Percentiles rank a stretch among this genome's conserved stretches.
Evolutionary conservation across 2,888 invertebrate genomes (phyloP).

Genomic region (Ephialtes manifestator): DNA sequence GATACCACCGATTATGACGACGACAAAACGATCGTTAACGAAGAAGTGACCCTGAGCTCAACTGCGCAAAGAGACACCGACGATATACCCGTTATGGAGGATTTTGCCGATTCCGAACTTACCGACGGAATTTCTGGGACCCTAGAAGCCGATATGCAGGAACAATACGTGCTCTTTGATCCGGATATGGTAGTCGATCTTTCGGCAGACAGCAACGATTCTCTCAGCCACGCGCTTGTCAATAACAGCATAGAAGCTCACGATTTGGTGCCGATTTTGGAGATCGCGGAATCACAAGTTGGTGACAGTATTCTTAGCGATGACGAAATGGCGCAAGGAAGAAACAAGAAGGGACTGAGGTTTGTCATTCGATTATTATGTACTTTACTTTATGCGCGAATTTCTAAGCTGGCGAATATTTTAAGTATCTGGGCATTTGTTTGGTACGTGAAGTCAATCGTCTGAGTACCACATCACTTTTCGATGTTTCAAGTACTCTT

Average conservation of each 20-base stretch:
- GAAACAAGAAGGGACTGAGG: constrained; percentile 80
- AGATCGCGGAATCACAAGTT: constrained; percentile 79
- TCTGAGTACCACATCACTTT: no score
- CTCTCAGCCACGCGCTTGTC: constrained; percentile 84
- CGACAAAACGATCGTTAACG: constrained; percentile 88
- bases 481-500: no score
- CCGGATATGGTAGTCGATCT: constrained; percentile 89
- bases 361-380: no score
- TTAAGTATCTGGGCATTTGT: no score
- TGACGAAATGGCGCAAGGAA: constrained; percentile 80
- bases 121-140: constrained; percentile 89
- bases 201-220: constrained; percentile 88
- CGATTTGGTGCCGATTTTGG: constrained; percentile 84
- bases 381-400: no score
- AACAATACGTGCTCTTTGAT: constrained; percentile 89
- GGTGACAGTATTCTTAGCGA: constrained; percentile 80
- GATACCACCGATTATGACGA: constrained; percentile 89
- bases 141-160: constrained; percentile 88
- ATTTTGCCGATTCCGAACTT: constrained; percentile 87
- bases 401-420: no score
- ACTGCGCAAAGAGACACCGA: constrained; percentile 88
- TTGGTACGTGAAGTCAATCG: no score
- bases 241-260: constrained; percentile 82
- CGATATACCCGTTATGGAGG: constrained; percentile 88
- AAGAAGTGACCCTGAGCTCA: constrained; percentile 88